These are phyloP conservation scores for Hyperopisus bebe DNA, from an alignment of 2,113 vertebrate genomes.

Conservation along the genomic window DNA sequence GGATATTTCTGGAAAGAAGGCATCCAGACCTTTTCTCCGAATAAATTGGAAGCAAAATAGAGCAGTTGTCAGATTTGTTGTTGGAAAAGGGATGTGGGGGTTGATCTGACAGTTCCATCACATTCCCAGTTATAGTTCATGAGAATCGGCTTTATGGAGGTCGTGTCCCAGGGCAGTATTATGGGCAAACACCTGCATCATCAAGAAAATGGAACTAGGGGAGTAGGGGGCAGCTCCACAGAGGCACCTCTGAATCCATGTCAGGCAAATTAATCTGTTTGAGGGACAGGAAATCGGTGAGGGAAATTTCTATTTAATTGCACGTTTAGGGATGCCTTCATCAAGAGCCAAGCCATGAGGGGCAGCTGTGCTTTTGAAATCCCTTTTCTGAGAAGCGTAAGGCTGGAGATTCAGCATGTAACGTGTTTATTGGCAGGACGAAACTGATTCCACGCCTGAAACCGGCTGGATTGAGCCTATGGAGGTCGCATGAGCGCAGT, in stretches of 20 bases:
- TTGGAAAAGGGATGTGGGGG: not conserved
- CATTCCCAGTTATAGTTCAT: constrained; percentile 26
- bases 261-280: constrained; percentile 13
- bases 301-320: constrained; percentile 18
- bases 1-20: not conserved
- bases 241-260: not conserved
- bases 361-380: not conserved
- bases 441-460: not conserved
- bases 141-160: constrained; percentile 25
- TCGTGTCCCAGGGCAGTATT: constrained; percentile 25
- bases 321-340: not conserved
- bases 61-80: constrained; percentile 29
- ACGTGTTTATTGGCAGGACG: not conserved
- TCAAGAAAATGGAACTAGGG: not conserved
- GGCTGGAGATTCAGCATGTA: not conserved
- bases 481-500: not conserved
- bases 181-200: constrained; percentile 33
- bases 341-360: not conserved
- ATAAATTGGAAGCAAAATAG: constrained; percentile 29
- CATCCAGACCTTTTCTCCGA: constrained; percentile 1
- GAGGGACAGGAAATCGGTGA: not conserved
- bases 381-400: not conserved
- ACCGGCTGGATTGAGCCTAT: not conserved
- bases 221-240: not conserved
- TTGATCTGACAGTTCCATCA: constrained; percentile 36